Conservation (phyloP, 2,113 vertebrate genomes). For the Nannospalax galili region DNA sequence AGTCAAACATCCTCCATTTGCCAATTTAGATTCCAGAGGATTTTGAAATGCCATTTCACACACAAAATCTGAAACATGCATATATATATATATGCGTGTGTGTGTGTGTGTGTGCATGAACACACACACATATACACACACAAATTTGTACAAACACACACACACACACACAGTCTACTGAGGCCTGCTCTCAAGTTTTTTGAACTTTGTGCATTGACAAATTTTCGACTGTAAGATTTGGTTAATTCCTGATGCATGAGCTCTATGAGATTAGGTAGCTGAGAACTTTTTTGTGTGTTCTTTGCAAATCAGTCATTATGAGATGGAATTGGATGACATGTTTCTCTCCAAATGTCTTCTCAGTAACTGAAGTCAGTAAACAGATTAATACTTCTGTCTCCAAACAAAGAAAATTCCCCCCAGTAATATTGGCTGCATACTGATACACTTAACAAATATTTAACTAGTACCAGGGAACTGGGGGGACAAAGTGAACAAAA, state of each 20-base stretch:
- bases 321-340: not conserved
- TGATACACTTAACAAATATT: constrained; percentile 33
- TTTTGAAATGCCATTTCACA: constrained; percentile 60
- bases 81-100: not conserved
- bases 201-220: not conserved
- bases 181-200: not conserved
- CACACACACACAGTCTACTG: not conserved
- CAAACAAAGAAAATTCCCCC: constrained; percentile 27
- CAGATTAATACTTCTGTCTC: constrained; percentile 25
- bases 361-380: constrained; percentile 48
- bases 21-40: constrained; percentile 57
- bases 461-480: not conserved
- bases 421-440: not conserved
- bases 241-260: not conserved
- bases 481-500: not conserved
- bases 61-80: not conserved
- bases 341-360: constrained; percentile 27
- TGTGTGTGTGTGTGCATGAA: not conserved
- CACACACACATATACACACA: not conserved
- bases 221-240: not conserved
- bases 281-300: not conserved
- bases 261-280: not conserved
- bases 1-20: constrained; percentile 56
- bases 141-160: too few species aligned
- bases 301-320: not conserved